Base-by-base conservation (phyloP, 2,113 vertebrate genomes). In the Falcunculus frontatus region DNA sequence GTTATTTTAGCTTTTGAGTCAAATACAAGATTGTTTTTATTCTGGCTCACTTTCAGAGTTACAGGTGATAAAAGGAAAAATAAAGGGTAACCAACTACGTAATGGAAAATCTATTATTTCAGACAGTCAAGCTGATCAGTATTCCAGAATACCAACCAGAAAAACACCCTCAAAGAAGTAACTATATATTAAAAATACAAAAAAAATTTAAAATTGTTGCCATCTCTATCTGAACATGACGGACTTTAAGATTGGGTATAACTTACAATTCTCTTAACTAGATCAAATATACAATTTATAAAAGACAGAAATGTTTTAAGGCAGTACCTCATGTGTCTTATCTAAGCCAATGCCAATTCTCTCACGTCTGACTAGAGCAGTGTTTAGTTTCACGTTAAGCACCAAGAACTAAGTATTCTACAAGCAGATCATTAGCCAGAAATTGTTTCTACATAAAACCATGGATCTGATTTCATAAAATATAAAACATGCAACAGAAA, bases 41-140 rank as follows among this genome's bases (percentile, higher is more conserved):
- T 81, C 74, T 69, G 77, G 52, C 22, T 95, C 79, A 53, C 88
- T 93, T 96, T 94, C 88, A 93, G 95, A 97, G 82, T 82, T 96
- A 27, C 16, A 65, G 15, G 8, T 42, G 68, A 91, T 44, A 81
- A 79, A 67, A 46, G 16, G 6, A 35, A 95, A 79, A 96, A 87
- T 56, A 88, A 83, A 69, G 57, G 12, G 52, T 60, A 76, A 60
- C 29, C 59, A 82, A 55, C 12, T 37, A 55, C 25, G 10, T 27
- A 16, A 69, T 5, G 11, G 37, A 56, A 84, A 92, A 84, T 35
- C 9, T 27, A 33, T 30, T 14, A 77, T 52, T 73, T 62, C 57
- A 89, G 91, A 84, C 75, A 94, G 83, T 84, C 77, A 94, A 82
- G 37, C 20, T 59, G 50, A 59, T 87, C 56, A 62, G 26, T 46